Evolutionary conservation across 2,888 invertebrate genomes (phyloP).

Genomic region (Shargacucullia verbasci): DNA sequence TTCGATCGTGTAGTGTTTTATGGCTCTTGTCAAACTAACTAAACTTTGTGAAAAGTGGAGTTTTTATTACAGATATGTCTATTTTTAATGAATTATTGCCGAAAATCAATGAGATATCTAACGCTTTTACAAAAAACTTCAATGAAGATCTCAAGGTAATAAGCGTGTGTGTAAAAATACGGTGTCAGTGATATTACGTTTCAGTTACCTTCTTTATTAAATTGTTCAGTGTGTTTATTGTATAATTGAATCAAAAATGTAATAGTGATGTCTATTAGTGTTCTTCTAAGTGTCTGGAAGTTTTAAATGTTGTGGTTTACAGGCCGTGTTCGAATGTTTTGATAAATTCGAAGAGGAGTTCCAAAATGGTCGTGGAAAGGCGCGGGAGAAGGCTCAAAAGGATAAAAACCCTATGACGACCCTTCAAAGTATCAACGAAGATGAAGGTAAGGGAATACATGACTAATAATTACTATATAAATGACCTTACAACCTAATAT

Average conservation of each 20-base stretch:
- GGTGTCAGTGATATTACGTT: constrained; percentile 27
- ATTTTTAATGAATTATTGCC: constrained; percentile 80
- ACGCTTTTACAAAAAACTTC: constrained; percentile 66
- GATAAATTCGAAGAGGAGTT: constrained; percentile 79
- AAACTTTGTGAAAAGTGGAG: constrained; percentile 71
- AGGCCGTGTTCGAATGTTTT: constrained; percentile 73
- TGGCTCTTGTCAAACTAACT: constrained; percentile 75
- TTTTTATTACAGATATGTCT: constrained; percentile 77
- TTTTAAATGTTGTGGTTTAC: constrained; percentile 61
- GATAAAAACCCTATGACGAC: constrained; percentile 71
- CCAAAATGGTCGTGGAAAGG: constrained; percentile 66
- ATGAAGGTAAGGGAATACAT: constrained; percentile 70
- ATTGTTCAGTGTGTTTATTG: constrained; percentile 26
- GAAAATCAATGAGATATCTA: constrained; percentile 76
- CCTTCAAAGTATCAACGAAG: constrained; percentile 81
- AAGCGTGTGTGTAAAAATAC: constrained; percentile 23
- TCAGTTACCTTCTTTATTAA: constrained; percentile 17
- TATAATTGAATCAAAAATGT: constrained; percentile 9
- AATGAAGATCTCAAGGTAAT: constrained; percentile 80
- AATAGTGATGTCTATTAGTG: constrained; percentile 9
- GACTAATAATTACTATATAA: constrained; percentile 3
- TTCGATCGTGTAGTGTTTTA: constrained; percentile 77
- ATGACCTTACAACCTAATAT: background rate
- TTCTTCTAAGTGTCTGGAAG: constrained; percentile 25
- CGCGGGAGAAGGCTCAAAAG: constrained; percentile 71